phyloP scores from a whole-genome alignment of 1,140 invertebrate genomes.

The Tribolium madens region DNA sequence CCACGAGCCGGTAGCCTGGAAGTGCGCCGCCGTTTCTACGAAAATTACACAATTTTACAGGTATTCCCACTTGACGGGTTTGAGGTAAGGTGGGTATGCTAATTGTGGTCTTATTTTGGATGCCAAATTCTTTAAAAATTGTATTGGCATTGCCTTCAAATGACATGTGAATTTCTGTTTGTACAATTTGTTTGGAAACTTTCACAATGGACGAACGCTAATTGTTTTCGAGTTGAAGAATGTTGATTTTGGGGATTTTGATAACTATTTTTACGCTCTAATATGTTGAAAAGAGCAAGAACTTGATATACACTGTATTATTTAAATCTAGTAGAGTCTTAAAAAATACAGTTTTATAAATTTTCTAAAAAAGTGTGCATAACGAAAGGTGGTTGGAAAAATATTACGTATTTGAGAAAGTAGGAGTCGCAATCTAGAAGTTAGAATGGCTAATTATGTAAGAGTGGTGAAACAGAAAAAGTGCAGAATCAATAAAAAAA shows the following conservation, averaged over 20 bases:
- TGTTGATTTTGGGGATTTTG: no score
- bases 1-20: slow-evolving; percentile 10
- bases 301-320: no score
- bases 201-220: slow-evolving; percentile 5
- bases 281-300: no score
- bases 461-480: not conserved
- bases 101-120: slow-evolving; percentile 27
- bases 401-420: not conserved
- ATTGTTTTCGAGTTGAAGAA: not conserved
- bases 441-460: not conserved
- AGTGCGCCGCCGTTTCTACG: slow-evolving; percentile 6
- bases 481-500: not conserved
- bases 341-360: not conserved
- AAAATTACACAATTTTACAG: slow-evolving; percentile 22
- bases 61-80: slow-evolving; percentile 5
- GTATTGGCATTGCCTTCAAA: slow-evolving; percentile 6
- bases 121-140: not conserved
- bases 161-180: slow-evolving; percentile 2
- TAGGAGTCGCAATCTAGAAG: not conserved
- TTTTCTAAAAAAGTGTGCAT: not conserved
- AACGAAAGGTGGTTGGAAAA: not conserved
- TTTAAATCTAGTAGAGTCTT: no score
- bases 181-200: slow-evolving; percentile 7
- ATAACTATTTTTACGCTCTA: no score
- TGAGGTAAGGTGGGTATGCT: slow-evolving; percentile 18